Evolutionary conservation across 2,888 invertebrate genomes (phyloP).

Genomic region (Encarsia formosa): DNA sequence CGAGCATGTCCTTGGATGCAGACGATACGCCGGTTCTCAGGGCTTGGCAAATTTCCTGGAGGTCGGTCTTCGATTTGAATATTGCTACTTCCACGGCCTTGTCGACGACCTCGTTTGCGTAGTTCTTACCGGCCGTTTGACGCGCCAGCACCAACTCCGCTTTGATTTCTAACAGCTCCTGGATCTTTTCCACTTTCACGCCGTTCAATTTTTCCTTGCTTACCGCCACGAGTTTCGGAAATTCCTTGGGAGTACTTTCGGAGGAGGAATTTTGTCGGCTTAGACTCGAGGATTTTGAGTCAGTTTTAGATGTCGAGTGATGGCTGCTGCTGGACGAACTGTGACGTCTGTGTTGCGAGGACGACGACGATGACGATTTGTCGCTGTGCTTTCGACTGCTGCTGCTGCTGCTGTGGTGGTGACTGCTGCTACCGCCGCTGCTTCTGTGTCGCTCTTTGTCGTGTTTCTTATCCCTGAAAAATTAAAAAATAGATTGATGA

Average conservation of each 20-base stretch:
- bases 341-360: constrained; percentile 28
- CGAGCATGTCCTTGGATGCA: constrained; percentile 44
- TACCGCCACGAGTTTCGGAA: constrained; percentile 3
- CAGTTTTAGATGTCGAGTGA: constrained; percentile 19
- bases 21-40: constrained; percentile 42
- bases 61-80: constrained; percentile 49
- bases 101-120: constrained; percentile 48
- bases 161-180: constrained; percentile 18
- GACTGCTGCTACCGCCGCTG: constrained; percentile 33
- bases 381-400: constrained; percentile 30
- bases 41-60: constrained; percentile 47
- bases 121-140: constrained; percentile 42
- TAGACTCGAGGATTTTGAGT: background rate
- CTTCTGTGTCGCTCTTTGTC: constrained; percentile 40
- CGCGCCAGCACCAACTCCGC: constrained; percentile 32
- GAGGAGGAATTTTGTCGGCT: background rate
- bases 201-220: background rate
- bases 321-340: constrained; percentile 17
- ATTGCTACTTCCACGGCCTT: constrained; percentile 48
- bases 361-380: constrained; percentile 33
- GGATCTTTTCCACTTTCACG: constrained; percentile 13
- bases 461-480: constrained; percentile 34
- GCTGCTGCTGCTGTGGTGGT: constrained; percentile 26
- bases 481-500: background rate
- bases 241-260: constrained; percentile 8